These are phyloP conservation scores for Chlorodrepanis virens DNA, from an alignment of 2,113 vertebrate species.

Conservation along the genomic window DNA sequence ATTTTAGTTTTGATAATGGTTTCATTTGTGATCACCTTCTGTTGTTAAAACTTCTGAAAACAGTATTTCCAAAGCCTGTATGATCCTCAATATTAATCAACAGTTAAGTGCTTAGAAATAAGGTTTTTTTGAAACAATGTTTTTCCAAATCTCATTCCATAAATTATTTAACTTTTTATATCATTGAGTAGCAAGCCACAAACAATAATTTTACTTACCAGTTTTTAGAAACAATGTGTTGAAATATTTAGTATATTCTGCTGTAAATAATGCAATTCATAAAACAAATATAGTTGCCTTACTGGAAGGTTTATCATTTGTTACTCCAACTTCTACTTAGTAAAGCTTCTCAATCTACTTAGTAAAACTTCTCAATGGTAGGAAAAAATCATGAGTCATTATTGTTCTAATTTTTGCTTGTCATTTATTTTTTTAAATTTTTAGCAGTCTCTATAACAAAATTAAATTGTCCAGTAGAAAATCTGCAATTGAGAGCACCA, in stretches of 20 bases:
- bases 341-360: not conserved
- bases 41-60: not conserved
- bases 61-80: not conserved
- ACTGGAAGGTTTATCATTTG: not conserved
- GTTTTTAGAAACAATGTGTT: not conserved
- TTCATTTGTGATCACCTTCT: not conserved
- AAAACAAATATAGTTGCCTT: not conserved
- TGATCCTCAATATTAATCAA: not conserved
- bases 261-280: not conserved
- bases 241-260: not conserved
- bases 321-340: not conserved
- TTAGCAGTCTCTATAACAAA: not conserved
- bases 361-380: not conserved
- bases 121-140: fast-evolving
- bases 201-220: not conserved
- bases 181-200: not conserved
- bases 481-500: not conserved
- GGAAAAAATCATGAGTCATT: not conserved
- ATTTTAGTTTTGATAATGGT: not conserved
- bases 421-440: not conserved
- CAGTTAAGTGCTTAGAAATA: not conserved
- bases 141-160: not conserved
- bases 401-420: not conserved
- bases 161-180: not conserved
- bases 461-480: not conserved